Conservation (phyloP, 2,888 invertebrate species). For the Microctonus aethiopoides region DNA sequence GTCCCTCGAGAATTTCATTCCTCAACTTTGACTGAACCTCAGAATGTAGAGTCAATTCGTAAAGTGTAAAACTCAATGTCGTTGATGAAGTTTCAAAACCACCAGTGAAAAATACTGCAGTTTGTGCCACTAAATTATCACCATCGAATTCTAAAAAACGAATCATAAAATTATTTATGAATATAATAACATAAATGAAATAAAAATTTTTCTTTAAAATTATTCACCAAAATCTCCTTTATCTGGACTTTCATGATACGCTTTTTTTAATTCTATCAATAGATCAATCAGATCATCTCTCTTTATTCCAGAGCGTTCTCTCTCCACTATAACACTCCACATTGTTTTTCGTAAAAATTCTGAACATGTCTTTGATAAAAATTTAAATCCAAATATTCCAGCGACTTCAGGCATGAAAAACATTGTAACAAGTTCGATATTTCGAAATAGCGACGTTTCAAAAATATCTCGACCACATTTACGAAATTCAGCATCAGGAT, state of each 20-base stretch:
- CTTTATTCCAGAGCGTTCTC: constrained; percentile 62
- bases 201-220: neutral
- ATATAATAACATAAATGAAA: no score
- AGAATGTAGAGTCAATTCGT: constrained; percentile 50
- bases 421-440: constrained; percentile 59
- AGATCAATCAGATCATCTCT: constrained; percentile 68
- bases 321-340: constrained; percentile 64
- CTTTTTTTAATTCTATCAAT: constrained; percentile 65
- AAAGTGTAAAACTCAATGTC: constrained; percentile 48
- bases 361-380: constrained; percentile 60
- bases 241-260: constrained; percentile 37
- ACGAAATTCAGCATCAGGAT: constrained; percentile 66
- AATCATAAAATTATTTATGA: no score
- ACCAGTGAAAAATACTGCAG: constrained; percentile 54
- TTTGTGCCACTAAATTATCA: constrained; percentile 55
- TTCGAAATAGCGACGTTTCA: constrained; percentile 3
- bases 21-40: constrained; percentile 50
- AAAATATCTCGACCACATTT: constrained; percentile 65
- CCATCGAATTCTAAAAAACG: constrained; percentile 55
- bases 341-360: constrained; percentile 66
- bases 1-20: constrained; percentile 45
- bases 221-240: constrained; percentile 37
- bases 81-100: constrained; percentile 59
- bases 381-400: constrained; percentile 58
- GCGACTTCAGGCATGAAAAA: constrained; percentile 67